phyloP scores from a whole-genome alignment of 2,888 invertebrate species.

The Patella ulyssiponensis region DNA sequence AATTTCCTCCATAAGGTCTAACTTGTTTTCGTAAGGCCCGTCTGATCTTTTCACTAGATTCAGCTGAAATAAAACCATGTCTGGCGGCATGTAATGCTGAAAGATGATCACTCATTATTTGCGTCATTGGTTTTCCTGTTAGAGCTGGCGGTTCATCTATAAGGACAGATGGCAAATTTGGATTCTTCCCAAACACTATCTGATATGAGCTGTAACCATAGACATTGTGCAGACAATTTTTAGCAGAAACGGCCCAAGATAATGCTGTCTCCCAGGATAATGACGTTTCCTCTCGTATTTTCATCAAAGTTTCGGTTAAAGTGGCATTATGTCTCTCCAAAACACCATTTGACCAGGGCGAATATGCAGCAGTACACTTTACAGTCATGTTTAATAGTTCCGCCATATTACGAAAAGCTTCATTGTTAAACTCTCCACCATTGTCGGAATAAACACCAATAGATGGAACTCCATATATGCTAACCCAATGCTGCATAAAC shows the following conservation, averaged over 20 bases:
- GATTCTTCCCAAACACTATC: conserved; percentile 23
- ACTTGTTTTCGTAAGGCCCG: conserved; percentile 33
- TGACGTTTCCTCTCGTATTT: conserved; percentile 22
- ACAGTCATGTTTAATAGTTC: conserved; percentile 30
- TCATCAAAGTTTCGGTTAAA: conserved; percentile 26
- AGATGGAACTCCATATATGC: conserved; percentile 1
- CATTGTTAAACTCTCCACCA: conserved; percentile 32
- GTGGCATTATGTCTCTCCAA: conserved; percentile 23
- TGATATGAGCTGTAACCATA: conserved; percentile 25
- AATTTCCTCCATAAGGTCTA: conserved; percentile 17
- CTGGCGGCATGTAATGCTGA: conserved; percentile 9
- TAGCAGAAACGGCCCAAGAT: conserved; percentile 18
- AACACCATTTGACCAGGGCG: conserved; percentile 15
- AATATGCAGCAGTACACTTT: conserved; percentile 20
- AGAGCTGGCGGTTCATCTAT: conserved; percentile 25
- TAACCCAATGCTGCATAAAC: conserved; percentile 1
- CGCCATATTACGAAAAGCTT: conserved; percentile 28
- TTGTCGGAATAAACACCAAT: conserved; percentile 26
- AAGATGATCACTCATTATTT: conserved; percentile 15
- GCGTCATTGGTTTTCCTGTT: conserved; percentile 17
- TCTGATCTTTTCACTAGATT: conserved; percentile 28
- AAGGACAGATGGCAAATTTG: conserved; percentile 27
- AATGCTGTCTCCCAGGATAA: conserved; percentile 24
- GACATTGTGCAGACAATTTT: conserved; percentile 17
- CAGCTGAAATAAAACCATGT: conserved; percentile 12